Conservation (phyloP, 2,113 vertebrate genomes). For the Varanus komodoensis region DNA sequence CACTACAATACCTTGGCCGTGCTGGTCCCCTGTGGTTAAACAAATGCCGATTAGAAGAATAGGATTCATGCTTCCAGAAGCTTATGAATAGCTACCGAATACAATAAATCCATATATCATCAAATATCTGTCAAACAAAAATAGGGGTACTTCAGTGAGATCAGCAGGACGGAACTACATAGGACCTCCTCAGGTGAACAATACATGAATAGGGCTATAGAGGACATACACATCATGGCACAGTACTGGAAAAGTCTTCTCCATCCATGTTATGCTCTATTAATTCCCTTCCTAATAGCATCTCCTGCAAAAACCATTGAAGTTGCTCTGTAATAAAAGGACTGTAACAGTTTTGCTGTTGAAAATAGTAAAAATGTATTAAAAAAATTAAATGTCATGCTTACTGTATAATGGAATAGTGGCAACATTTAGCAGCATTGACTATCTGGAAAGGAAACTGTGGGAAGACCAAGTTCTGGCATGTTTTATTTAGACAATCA, state of each 20-base stretch:
- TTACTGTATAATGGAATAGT: background rate
- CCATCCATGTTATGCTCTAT: too few species aligned
- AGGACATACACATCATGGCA: too few species aligned
- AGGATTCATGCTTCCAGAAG: background rate
- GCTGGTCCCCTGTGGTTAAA: too few species aligned
- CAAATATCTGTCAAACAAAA: background rate
- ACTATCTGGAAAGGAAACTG: background rate
- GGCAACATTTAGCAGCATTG: background rate
- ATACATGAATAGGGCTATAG: background rate
- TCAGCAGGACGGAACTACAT: background rate
- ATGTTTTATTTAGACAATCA: background rate
- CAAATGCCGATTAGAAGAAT: too few species aligned
- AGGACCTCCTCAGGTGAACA: background rate
- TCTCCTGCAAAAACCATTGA: background rate
- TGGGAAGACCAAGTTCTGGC: background rate
- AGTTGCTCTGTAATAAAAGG: background rate
- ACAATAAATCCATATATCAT: background rate
- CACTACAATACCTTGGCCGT: too few species aligned
- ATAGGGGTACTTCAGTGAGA: background rate
- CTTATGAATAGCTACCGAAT: background rate
- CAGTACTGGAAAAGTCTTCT: too few species aligned
- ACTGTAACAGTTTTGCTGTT: background rate
- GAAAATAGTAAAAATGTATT: background rate
- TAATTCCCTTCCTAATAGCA: too few species aligned
- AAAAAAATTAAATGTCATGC: background rate